Evolutionary conservation across 2,113 vertebrate genomes (phyloP).

Genomic region (Chascanopsetta lugubris): DNA sequence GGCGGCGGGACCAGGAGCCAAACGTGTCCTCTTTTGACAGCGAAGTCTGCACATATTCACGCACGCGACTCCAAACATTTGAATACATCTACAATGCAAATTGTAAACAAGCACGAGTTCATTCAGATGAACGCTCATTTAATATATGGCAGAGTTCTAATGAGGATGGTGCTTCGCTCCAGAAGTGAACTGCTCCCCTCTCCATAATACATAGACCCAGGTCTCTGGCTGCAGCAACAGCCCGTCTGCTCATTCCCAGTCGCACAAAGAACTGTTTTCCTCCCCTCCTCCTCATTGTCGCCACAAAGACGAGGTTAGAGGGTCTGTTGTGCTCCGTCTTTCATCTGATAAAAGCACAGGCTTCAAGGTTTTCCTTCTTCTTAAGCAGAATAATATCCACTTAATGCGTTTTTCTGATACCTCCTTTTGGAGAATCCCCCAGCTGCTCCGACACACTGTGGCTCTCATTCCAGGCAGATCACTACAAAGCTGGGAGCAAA

Average conservation of each 20-base stretch:
- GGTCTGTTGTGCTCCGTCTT: conserved; percentile 37
- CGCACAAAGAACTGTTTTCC: conserved; percentile 45
- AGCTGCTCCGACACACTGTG: conserved; percentile 14
- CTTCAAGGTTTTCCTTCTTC: conserved; percentile 32
- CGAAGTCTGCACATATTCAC: conserved; percentile 59
- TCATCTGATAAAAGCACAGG: conserved; percentile 34
- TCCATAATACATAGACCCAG: conserved; percentile 41
- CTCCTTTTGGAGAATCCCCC: conserved; percentile 30
- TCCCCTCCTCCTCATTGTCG: conserved; percentile 47
- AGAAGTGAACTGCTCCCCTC: conserved; percentile 10
- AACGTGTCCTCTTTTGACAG: conserved; percentile 50
- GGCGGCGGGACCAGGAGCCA: conserved; percentile 33
- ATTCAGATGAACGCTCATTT: conserved; percentile 48
- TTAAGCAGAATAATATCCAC: conserved; percentile 28
- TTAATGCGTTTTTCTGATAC: conserved; percentile 52
- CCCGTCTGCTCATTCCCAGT: conserved; percentile 34
- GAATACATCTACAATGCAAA: conserved; percentile 69
- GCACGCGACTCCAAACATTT: conserved; percentile 41
- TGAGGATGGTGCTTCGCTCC: conserved; percentile 43
- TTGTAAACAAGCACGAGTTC: conserved; percentile 55
- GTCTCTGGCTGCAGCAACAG: conserved; percentile 27
- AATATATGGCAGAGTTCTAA: conserved; percentile 45
- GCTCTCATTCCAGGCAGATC: conserved; percentile 36
- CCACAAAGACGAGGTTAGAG: conserved; percentile 42
- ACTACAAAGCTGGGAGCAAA: conserved; percentile 15